Evolutionary conservation across 2,113 vertebrate species (phyloP), one percentile per base, ranked within the genome.

Genomic region (Ammospiza nelsoni): DNA sequence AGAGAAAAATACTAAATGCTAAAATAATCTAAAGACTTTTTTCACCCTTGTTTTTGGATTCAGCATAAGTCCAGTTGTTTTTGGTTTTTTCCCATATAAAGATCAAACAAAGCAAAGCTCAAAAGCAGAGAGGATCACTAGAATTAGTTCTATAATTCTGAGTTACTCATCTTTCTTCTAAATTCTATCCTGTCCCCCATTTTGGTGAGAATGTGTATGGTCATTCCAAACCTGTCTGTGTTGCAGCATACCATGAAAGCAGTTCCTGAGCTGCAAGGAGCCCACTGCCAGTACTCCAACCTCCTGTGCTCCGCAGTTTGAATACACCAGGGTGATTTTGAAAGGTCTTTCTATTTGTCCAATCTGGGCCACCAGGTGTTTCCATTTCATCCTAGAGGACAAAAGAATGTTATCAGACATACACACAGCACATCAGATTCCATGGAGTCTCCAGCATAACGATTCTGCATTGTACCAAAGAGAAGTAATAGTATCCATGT

Each of bases 241-340:
- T n/a, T 65, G 22, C 52, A 82, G 80, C 97, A 59, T 97, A 99
- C 99, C 98, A 76, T 88, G 88, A 69, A 97, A 97, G 95, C 99
- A 99, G 95, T 98, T 96, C 61, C 94, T 96, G 84, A 99, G 95
- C 37, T 98, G 94, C 91, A 99, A 96, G 33, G 98, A 98, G 94
- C 99, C 98, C 78, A 99, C 92, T 58, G 98, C 98, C 94, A 99
- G 66, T 8, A 95, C 58, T 73, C 69, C 97, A 51, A 9, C 66
- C 15, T 95, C 94, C 31, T 96, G 90, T 62, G 80, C 73, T 85
- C 89, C 92, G 92, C 98, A 99, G 86, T 85, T 96, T 41, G 98
- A 97, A 96, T 99, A 98, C n/a, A 98, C 88, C 77, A 99, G 91
- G n/a, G 93, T 98, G 95, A 99, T 97, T 92, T 97, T 98, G 96